phyloP scores from a whole-genome alignment of 2,888 invertebrate genomes.

The Tenthredo livida region DNA sequence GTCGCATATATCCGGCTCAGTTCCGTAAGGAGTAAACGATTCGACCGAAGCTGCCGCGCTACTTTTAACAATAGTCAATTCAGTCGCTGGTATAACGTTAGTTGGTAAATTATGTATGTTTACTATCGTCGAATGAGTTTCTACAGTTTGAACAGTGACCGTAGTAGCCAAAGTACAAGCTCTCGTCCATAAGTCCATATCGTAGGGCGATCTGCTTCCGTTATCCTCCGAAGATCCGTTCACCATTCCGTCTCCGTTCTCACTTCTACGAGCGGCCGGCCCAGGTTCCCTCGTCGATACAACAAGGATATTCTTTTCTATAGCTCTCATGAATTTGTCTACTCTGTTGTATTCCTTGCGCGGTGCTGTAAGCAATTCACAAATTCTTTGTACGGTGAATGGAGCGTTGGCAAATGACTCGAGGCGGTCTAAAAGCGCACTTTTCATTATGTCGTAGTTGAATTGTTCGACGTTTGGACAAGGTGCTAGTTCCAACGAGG shows the following conservation, averaged over 20 bases:
- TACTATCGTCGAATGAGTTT: slow-evolving; percentile 64
- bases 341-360: slow-evolving; percentile 96
- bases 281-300: slow-evolving; percentile 83
- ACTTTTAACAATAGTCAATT: slow-evolving; percentile 62
- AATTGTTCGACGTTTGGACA: slow-evolving; percentile 95
- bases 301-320: slow-evolving; percentile 96
- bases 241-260: slow-evolving; percentile 76
- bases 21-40: slow-evolving; percentile 35
- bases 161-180: slow-evolving; percentile 69
- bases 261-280: slow-evolving; percentile 71
- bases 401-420: slow-evolving; percentile 94
- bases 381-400: slow-evolving; percentile 97
- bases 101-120: slow-evolving; percentile 55
- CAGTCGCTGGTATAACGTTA: slow-evolving; percentile 61
- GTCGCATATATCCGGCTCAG: background rate
- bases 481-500: slow-evolving; percentile 88
- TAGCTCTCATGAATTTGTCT: slow-evolving; percentile 97
- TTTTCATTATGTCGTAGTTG: slow-evolving; percentile 93
- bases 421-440: slow-evolving; percentile 88
- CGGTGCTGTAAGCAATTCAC: slow-evolving; percentile 95
- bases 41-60: slow-evolving; percentile 33
- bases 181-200: slow-evolving; percentile 76
- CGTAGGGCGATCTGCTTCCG: slow-evolving; percentile 62
- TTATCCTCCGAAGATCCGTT: slow-evolving; percentile 75
- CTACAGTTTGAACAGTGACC: slow-evolving; percentile 62